Conservation (phyloP, 2,797 vertebrate species). For the Gymnopithys bicolor region DNA sequence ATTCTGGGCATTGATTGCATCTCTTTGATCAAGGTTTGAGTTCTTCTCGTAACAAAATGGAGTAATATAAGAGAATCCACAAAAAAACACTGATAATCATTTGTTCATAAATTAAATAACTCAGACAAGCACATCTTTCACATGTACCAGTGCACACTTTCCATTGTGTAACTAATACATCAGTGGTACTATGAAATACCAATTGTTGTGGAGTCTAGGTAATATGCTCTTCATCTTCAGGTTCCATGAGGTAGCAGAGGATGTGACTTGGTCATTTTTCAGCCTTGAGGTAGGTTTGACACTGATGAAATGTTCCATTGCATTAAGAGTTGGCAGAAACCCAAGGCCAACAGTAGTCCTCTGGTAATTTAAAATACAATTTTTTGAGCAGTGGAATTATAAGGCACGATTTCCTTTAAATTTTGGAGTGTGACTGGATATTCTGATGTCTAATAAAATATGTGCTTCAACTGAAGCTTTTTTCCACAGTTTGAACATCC, state of each 20-base stretch:
- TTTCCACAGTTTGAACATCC: not conserved
- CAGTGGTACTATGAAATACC: not conserved
- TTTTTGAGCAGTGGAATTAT: not conserved
- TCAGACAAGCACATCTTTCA: not conserved
- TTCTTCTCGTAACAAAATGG: not conserved
- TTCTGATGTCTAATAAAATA: slow-evolving; percentile 12
- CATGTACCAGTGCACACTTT: not conserved
- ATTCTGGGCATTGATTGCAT: not conserved
- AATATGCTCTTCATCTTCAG: not conserved
- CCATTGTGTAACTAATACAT: not conserved
- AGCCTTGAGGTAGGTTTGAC: not conserved
- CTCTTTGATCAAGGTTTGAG: not conserved
- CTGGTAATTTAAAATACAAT: slow-evolving; percentile 12
- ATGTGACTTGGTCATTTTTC: not conserved
- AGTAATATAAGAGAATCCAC: not conserved
- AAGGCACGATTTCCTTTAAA: not conserved
- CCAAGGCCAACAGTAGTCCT: not conserved
- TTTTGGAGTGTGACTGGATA: not conserved
- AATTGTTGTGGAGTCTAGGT: not conserved
- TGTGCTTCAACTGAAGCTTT: not conserved
- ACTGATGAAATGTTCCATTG: not conserved
- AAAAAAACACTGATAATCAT: not conserved
- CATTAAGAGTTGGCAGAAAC: not conserved
- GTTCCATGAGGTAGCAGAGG: not conserved
- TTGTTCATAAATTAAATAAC: not conserved